Evolutionary conservation across 2,797 vertebrate species (phyloP).

Genomic region (Ctenopoma kingsleyae): DNA sequence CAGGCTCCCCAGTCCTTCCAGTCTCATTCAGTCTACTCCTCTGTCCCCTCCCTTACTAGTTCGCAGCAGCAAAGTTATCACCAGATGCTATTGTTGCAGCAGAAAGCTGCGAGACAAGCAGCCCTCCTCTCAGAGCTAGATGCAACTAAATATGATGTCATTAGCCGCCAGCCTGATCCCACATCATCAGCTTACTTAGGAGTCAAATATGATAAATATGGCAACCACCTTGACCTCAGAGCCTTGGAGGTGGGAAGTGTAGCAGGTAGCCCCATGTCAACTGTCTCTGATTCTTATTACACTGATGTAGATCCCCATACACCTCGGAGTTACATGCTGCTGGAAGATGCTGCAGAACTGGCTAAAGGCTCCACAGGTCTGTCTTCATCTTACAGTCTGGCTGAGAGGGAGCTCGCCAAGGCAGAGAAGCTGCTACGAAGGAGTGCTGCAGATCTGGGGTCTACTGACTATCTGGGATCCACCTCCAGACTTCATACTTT

Average conservation of each 20-base stretch:
- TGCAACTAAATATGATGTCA: conserved; percentile 93
- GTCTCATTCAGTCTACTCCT: conserved; percentile 95
- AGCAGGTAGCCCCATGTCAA: conserved; percentile 94
- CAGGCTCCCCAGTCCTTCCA: conserved; percentile 94
- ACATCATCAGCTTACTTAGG: conserved; percentile 88
- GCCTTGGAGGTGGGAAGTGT: conserved; percentile 93
- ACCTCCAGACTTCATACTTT: conserved; percentile 93
- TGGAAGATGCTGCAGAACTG: conserved; percentile 96
- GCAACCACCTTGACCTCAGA: conserved; percentile 93
- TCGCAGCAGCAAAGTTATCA: conserved; percentile 92
- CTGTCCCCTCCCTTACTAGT: conserved; percentile 93
- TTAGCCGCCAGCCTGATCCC: conserved; percentile 92
- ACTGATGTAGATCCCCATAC: conserved; percentile 93
- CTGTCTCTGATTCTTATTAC: conserved; percentile 96
- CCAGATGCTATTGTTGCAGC: conserved; percentile 94
- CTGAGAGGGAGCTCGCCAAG: conserved; percentile 96
- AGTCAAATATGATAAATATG: conserved; percentile 90
- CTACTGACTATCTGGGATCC: conserved; percentile 93
- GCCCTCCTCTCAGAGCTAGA: conserved; percentile 93
- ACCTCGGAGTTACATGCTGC: conserved; percentile 92
- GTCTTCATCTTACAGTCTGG: conserved; percentile 92
- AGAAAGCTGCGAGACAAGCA: conserved; percentile 93
- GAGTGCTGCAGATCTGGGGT: conserved; percentile 90
- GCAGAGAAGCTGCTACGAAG: conserved; percentile 92
- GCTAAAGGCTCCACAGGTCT: conserved; percentile 91